Evolutionary conservation across 2,888 invertebrate species (phyloP), one percentile per base, ranked within the genome.

Genomic region (Plagodis dolabraria): DNA sequence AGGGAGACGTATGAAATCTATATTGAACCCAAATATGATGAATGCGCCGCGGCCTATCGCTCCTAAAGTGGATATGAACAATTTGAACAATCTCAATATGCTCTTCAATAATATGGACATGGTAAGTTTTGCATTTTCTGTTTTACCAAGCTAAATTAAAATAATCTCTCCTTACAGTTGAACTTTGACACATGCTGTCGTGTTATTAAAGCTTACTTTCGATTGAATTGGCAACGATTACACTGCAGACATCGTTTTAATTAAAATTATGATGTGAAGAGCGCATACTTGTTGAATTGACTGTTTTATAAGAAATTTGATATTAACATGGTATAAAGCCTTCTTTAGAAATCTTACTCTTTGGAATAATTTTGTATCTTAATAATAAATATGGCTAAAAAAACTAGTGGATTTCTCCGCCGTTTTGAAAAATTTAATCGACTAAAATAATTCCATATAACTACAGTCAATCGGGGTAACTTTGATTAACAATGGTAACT

Each of bases 1-100:
- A 69, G 95, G 95, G 5, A 89, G 95, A 34, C 84, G 95, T 49
- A 94, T 95, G 83, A 94, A 95, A 74, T 92, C 93, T 0, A 85
- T 93, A 62, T 64, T 93, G 12, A 93, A 93, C 56, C 92, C 90
- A 0, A 90, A 83, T 63, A 90, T 90, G 80, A 86, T 90, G 86
- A 88, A 86, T 55, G 75, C 77, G 0, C 92, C 92, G 1, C 75
- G 93, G 63, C 85, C 88, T 0, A 88, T 91, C 9, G 92, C 92
- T 0, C 93, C 93, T 0, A 92, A 91, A 68, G 67, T 89, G 52
- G 89, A 89, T 44, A 76, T 91, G 76, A 79, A 76, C 48, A 85
- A 77, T 57, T 66, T 82, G 60, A 82, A 76, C 64, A 88, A 80
- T 65, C 73, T 90, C 42, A 92, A 89, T 59, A 90, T 92, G 90